phyloP scores from a whole-genome alignment of 2,113 vertebrate species.

The Ondatra zibethicus region DNA sequence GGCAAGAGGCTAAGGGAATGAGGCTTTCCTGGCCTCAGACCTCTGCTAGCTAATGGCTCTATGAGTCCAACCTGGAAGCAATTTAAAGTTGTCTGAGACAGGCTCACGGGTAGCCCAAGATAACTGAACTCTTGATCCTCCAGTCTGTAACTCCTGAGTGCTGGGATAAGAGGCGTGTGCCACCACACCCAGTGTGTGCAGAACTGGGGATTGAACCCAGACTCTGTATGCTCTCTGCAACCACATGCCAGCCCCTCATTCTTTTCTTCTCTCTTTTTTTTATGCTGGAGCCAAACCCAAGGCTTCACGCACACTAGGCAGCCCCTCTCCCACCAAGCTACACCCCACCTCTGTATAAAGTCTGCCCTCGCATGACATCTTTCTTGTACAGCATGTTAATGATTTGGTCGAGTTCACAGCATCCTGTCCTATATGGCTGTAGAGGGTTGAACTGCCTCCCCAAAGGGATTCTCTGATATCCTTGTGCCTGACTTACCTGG shows the following conservation, averaged over 20 bases:
- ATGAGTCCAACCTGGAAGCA: neutral
- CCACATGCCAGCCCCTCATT: neutral
- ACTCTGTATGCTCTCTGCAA: too few species aligned
- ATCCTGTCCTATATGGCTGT: neutral
- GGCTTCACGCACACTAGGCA: neutral
- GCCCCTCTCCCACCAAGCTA: too few species aligned
- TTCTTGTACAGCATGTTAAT: neutral
- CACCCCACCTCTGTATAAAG: neutral
- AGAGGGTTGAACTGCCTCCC: neutral
- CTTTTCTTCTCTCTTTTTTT: neutral
- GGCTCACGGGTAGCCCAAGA: neutral
- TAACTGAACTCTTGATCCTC: neutral
- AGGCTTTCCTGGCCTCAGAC: neutral
- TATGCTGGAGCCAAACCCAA: too few species aligned
- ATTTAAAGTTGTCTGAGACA: neutral
- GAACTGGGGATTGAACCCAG: neutral
- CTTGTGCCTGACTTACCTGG: neutral
- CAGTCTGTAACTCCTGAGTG: neutral
- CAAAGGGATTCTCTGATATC: neutral
- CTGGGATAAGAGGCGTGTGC: neutral
- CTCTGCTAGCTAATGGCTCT: neutral
- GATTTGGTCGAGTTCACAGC: neutral
- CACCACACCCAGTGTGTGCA: neutral
- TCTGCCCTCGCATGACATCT: neutral
- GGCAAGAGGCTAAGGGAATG: neutral